Percentiles rank a stretch among this genome's conserved stretches.
Conservation (phyloP, 2,113 vertebrate species). For the Thoracochromis brauschi region DNA sequence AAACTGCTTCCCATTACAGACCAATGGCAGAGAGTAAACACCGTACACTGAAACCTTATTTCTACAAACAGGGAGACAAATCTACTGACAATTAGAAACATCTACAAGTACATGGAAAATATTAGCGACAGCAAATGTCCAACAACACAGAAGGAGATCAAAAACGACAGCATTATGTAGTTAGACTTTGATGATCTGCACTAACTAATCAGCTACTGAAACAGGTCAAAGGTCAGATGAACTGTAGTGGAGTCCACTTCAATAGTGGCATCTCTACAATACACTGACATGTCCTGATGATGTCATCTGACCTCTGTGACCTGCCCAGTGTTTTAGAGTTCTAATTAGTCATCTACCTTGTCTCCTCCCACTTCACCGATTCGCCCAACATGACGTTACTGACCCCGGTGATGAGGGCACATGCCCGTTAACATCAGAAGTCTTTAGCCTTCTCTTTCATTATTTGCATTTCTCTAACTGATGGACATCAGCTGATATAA, state of each 20-base stretch:
- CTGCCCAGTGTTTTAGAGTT: conserved; percentile 47
- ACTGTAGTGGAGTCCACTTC: not conserved
- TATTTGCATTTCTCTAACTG: not conserved
- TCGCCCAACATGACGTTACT: conserved; percentile 26
- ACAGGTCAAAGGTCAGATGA: conserved; percentile 39
- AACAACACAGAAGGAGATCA: not conserved
- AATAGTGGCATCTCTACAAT: conserved; percentile 1
- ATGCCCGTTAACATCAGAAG: conserved; percentile 19
- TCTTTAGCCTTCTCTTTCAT: not conserved
- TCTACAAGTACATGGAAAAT: not conserved
- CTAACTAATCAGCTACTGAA: conserved; percentile 23
- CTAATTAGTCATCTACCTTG: conserved; percentile 60
- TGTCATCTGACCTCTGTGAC: conserved; percentile 57
- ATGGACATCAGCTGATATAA: not conserved
- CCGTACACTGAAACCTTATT: not conserved
- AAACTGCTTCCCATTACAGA: not conserved
- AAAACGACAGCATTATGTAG: not conserved
- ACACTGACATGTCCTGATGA: conserved; percentile 23
- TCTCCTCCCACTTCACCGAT: conserved; percentile 37
- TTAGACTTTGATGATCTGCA: not conserved
- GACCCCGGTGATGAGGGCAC: conserved; percentile 34
- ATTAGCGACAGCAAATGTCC: not conserved
- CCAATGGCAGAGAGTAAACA: not conserved
- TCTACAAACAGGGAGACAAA: not conserved
- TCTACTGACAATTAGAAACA: not conserved